Evolutionary conservation across 2,113 vertebrate species (phyloP).

Genomic region (Eretmochelys imbricata): DNA sequence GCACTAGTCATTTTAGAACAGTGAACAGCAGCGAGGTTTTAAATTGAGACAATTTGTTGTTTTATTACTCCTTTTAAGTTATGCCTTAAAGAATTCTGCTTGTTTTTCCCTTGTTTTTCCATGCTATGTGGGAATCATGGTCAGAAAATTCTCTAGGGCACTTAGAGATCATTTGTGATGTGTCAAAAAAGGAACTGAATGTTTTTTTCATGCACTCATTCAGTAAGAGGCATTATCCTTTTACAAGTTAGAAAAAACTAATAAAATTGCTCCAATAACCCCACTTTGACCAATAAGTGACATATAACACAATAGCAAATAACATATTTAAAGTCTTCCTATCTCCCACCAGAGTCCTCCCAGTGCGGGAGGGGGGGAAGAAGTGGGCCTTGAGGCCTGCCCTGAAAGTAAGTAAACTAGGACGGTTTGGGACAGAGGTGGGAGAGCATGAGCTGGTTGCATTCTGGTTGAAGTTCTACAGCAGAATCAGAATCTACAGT

Average conservation of each 20-base stretch:
- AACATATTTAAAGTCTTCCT: not conserved
- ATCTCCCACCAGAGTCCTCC: not conserved
- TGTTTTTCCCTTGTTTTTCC: not conserved
- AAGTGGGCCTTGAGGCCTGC: not conserved
- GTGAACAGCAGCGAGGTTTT: not conserved
- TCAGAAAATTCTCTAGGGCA: not conserved
- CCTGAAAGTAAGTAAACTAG: not conserved
- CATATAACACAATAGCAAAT: not conserved
- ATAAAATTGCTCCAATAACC: not conserved
- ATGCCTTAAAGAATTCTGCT: not conserved
- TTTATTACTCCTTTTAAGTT: not conserved
- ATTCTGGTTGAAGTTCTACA: not conserved
- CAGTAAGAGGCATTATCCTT: not conserved
- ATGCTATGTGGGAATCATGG: not conserved
- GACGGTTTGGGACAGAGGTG: not conserved
- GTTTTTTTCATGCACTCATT: not conserved
- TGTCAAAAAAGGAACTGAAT: not conserved
- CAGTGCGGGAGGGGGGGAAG: not conserved
- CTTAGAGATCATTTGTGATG: not conserved
- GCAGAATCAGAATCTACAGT: not conserved
- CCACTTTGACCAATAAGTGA: not conserved
- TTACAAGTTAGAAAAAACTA: not conserved
- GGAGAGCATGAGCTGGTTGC: not conserved
- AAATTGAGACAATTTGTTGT: accelerated
- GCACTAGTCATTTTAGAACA: not conserved